These are phyloP conservation scores for Eupithecia subfuscata DNA, from an alignment of 2,888 invertebrate genomes.

Conservation along the genomic window DNA sequence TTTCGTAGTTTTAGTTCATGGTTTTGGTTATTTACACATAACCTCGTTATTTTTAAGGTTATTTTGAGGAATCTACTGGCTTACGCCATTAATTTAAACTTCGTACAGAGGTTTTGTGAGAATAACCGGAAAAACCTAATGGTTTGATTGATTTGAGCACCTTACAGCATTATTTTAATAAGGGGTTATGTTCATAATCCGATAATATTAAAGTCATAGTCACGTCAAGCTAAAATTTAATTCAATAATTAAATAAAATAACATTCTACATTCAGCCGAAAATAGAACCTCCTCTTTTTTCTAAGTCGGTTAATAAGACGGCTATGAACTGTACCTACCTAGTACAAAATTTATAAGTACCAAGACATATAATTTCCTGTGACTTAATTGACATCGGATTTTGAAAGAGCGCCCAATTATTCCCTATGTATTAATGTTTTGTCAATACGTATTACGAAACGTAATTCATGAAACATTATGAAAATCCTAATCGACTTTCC, in stretches of 20 bases:
- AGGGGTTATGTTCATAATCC: neutral
- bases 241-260: neutral
- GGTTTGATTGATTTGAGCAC: neutral
- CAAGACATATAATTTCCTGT: neutral
- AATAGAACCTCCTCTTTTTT: neutral
- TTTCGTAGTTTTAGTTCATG: constrained; percentile 21
- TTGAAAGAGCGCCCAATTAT: neutral
- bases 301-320: neutral
- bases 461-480: neutral
- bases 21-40: constrained; percentile 17
- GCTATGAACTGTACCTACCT: neutral
- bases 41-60: neutral
- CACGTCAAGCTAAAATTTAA: neutral
- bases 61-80: neutral
- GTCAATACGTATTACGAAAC: neutral
- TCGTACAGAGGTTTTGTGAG: constrained; percentile 1
- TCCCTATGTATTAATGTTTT: neutral
- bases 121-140: constrained; percentile 6
- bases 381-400: neutral
- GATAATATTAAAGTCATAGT: neutral
- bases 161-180: neutral
- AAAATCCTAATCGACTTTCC: neutral
- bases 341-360: too few relatives aligned
- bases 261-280: neutral
- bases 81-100: neutral